phyloP scores from a whole-genome alignment of 2,113 vertebrate genomes.

The Calyptomena viridis region DNA sequence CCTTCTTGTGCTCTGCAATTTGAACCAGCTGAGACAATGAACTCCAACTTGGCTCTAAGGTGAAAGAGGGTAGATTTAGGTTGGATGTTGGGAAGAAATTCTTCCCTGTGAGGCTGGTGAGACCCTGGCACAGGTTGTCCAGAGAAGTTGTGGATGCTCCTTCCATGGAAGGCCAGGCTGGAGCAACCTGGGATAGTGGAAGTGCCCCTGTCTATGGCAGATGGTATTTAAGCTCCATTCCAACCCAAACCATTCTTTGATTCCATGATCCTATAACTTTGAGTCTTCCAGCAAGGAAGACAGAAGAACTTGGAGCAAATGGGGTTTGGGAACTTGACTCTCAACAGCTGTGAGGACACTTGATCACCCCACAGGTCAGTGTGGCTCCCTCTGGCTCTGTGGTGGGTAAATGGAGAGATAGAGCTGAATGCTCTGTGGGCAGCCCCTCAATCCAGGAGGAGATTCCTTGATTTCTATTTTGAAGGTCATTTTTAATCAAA shows the following conservation, averaged over 20 bases:
- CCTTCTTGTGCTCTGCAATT: background rate
- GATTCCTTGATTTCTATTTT: rapidly evolving
- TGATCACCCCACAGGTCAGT: rapidly evolving
- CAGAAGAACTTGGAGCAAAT: background rate
- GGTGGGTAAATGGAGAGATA: rapidly evolving
- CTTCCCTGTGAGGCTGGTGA: background rate
- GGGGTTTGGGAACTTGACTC: rapidly evolving
- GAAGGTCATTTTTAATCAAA: background rate
- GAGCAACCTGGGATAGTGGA: background rate
- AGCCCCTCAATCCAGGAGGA: background rate
- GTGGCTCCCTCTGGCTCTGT: rapidly evolving
- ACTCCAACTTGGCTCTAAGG: background rate
- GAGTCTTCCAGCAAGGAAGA: background rate
- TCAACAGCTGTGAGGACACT: background rate
- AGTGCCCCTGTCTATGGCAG: background rate
- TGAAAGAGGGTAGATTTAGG: background rate
- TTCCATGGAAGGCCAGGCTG: background rate
- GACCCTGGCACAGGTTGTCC: background rate
- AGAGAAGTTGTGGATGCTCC: background rate
- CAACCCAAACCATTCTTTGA: background rate
- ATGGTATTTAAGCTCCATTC: background rate
- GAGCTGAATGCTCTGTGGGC: background rate
- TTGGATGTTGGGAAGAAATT: background rate
- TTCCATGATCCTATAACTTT: background rate
- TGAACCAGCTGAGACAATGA: background rate